Conservation (phyloP, 2,888 invertebrate genomes). For the Unio delphinus region DNA sequence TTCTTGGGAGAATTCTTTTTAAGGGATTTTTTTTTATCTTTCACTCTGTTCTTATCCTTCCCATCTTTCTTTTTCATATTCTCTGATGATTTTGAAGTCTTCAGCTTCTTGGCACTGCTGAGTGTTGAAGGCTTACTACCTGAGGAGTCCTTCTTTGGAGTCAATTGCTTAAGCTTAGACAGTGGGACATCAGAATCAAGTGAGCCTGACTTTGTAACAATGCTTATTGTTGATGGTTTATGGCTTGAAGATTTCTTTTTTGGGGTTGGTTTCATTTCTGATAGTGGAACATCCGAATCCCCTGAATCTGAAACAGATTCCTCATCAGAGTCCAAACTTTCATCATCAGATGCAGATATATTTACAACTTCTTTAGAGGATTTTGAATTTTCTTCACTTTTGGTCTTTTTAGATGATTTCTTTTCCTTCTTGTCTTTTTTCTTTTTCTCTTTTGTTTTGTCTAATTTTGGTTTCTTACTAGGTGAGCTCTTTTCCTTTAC, state of each 20-base stretch:
- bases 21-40: slow-evolving; percentile 6
- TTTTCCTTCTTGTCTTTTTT: slow-evolving; percentile 31
- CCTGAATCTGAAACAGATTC: not conserved
- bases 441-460: slow-evolving; percentile 36
- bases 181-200: slow-evolving; percentile 52
- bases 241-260: slow-evolving; percentile 15
- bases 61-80: slow-evolving; percentile 13
- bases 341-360: not conserved
- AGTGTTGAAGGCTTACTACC: slow-evolving; percentile 6
- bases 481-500: slow-evolving; percentile 27
- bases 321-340: slow-evolving; percentile 5
- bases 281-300: slow-evolving; percentile 10
- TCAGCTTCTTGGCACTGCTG: slow-evolving; percentile 6
- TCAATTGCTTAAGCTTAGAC: slow-evolving; percentile 42
- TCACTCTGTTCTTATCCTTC: slow-evolving; percentile 1
- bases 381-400: not conserved
- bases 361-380: too few relatives aligned
- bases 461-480: slow-evolving; percentile 41
- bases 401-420: slow-evolving; percentile 23
- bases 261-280: slow-evolving; percentile 6
- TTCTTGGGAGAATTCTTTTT: not conserved
- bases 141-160: slow-evolving; percentile 41
- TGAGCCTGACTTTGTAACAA: slow-evolving; percentile 20
- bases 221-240: slow-evolving; percentile 8
- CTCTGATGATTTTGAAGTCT: not conserved